phyloP scores from a whole-genome alignment of 2,113 vertebrate species.

The Fukomys damarensis region DNA sequence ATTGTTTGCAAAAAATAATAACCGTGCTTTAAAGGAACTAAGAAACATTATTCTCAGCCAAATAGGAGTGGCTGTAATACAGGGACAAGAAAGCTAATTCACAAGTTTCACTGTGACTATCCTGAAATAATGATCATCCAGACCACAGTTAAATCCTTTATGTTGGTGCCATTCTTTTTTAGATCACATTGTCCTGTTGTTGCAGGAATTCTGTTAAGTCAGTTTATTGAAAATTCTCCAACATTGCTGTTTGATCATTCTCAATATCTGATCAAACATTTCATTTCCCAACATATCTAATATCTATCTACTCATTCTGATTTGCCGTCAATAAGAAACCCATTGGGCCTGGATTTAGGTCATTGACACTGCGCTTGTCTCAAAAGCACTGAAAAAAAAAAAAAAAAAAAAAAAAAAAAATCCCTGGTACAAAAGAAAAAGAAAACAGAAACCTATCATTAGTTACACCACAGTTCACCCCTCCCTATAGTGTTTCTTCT shows the following conservation, averaged over 20 bases:
- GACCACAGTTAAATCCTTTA: neutral
- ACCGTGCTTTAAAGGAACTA: neutral
- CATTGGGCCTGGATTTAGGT: too few relatives aligned
- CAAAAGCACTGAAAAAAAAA: too few relatives aligned
- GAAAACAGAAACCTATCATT: too few relatives aligned
- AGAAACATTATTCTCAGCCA: neutral
- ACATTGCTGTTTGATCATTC: neutral
- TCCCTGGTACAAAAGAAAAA: too few relatives aligned
- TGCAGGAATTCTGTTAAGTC: neutral
- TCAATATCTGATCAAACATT: neutral
- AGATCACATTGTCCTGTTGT: too few relatives aligned
- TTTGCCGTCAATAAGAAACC: neutral
- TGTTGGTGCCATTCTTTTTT: neutral
- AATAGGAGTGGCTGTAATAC: neutral
- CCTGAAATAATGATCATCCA: neutral
- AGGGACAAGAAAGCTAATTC: neutral
- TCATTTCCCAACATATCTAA: neutral
- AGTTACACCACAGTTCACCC: neutral
- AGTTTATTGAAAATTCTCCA: neutral
- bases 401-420: too few relatives aligned
- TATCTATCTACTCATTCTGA: neutral
- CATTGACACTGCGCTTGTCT: too few relatives aligned
- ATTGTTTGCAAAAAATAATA: neutral
- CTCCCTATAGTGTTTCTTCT: neutral
- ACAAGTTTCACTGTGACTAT: neutral